Conservation (phyloP, 2,113 vertebrate genomes). For the Alces alces region DNA sequence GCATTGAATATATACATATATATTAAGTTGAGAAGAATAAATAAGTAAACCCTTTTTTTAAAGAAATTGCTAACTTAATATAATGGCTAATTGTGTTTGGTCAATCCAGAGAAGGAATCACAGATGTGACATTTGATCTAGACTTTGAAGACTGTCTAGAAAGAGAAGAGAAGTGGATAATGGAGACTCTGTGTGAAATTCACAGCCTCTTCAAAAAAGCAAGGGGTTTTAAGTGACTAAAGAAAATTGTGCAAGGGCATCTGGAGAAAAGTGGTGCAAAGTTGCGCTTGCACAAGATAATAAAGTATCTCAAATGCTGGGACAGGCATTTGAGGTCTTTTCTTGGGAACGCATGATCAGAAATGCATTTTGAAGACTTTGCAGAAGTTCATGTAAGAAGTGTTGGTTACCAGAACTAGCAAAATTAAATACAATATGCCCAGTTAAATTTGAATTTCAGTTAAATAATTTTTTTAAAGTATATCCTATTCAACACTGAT, state of each 20-base stretch:
- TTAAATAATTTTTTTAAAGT: background rate
- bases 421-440: background rate
- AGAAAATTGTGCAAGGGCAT: background rate
- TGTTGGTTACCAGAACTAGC: background rate
- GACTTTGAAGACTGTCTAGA: background rate
- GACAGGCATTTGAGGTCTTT: background rate
- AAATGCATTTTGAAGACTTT: background rate
- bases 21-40: background rate
- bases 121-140: background rate
- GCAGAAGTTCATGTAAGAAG: too few species aligned
- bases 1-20: background rate
- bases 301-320: background rate
- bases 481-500: background rate
- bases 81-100: background rate
- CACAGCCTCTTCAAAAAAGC: background rate
- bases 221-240: too few species aligned
- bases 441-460: background rate
- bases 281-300: background rate
- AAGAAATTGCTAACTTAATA: background rate
- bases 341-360: background rate
- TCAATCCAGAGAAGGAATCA: background rate
- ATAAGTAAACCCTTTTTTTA: background rate
- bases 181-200: background rate
- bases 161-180: too few species aligned
- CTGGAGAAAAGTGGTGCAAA: background rate